phyloP scores from a whole-genome alignment of 2,888 invertebrate genomes.

The Torymus aiolomorphi region DNA sequence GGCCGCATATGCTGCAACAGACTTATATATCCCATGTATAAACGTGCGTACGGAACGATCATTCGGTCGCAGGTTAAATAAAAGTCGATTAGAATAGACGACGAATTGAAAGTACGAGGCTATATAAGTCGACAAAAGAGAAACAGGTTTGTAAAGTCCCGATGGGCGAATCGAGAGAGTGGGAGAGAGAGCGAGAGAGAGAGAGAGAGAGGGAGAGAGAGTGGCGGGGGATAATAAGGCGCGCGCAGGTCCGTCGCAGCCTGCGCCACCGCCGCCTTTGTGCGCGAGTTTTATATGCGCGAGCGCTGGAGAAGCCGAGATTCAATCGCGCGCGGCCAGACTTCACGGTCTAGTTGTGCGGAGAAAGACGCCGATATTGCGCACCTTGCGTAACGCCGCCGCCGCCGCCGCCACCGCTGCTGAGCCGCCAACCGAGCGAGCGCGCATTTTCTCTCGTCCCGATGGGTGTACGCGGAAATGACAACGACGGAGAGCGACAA shows the following conservation, averaged over 20 bases:
- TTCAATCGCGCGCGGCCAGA: conserved; percentile 56
- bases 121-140: conserved; percentile 26
- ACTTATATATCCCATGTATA: too few species aligned
- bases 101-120: conserved; percentile 31
- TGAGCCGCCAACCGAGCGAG: neutral
- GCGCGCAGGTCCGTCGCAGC: neutral
- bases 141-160: conserved; percentile 33
- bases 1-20: too few species aligned
- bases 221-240: conserved; percentile 38
- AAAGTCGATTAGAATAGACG: conserved; percentile 37
- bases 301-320: conserved; percentile 26
- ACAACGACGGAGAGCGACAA: conserved; percentile 6
- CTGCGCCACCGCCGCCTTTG: conserved; percentile 10
- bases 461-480: conserved; percentile 14
- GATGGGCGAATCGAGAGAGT: too few species aligned
- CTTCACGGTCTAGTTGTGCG: conserved; percentile 62
- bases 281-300: conserved; percentile 35
- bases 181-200: too few species aligned
- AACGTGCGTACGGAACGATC: neutral
- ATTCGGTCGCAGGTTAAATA: neutral
- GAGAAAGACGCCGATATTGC: conserved; percentile 52
- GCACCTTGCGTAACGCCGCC: conserved; percentile 58
- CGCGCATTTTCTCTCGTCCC: neutral
- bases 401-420: neutral
- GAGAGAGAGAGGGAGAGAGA: neutral